Percentiles rank a stretch among this genome's conserved stretches.
These are phyloP conservation scores for Phalanger gymnotis DNA, from an alignment of 2,797 vertebrate species.

Conservation along the genomic window DNA sequence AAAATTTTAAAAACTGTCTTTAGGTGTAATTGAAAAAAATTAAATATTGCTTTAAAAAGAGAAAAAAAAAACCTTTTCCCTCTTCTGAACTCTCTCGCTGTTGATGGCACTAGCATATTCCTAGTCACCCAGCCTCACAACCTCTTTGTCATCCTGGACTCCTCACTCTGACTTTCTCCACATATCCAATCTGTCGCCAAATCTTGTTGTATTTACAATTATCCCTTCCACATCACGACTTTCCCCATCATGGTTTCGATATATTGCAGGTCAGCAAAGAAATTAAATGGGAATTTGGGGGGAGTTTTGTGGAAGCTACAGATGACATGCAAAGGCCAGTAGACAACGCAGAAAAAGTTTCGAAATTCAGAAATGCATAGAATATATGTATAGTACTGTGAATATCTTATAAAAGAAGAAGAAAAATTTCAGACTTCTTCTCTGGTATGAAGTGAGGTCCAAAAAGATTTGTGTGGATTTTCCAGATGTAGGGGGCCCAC, in stretches of 20 bases:
- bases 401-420: not conserved
- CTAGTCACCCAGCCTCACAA: not conserved
- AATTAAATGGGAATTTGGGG: not conserved
- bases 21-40: too few relatives aligned
- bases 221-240: not conserved
- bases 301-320: not conserved
- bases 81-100: not conserved
- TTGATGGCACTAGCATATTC: not conserved
- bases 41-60: too few relatives aligned
- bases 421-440: not conserved
- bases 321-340: not conserved
- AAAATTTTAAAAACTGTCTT: not conserved
- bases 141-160: not conserved
- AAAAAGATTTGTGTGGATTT: not conserved
- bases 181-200: not conserved
- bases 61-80: too few relatives aligned
- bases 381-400: not conserved
- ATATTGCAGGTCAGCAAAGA: not conserved
- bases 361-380: not conserved
- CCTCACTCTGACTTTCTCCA: not conserved
- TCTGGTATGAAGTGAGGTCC: not conserved
- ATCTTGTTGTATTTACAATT: not conserved
- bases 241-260: not conserved
- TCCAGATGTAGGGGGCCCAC: not conserved
- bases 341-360: not conserved